Evolutionary conservation across 2,888 invertebrate genomes (phyloP).

Genomic region (Oligia strigilis): DNA sequence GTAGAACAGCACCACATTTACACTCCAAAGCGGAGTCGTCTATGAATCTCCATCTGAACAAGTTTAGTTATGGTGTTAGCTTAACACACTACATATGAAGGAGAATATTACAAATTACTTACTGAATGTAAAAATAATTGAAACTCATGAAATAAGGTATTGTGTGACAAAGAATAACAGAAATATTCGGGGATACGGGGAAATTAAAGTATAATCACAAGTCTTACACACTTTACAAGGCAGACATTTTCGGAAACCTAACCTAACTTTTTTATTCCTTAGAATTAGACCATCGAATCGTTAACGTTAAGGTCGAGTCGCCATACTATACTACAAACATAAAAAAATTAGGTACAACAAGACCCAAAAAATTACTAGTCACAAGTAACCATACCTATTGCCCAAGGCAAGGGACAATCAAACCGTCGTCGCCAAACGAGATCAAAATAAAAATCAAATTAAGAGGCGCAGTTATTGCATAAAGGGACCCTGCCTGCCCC

Average conservation of each 20-base stretch:
- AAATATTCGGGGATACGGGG: no score
- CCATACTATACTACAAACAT: neutral
- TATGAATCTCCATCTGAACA: neutral
- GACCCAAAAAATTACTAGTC: conserved; percentile 54
- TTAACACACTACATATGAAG: neutral
- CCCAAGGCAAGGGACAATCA: conserved; percentile 77
- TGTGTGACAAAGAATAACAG: no score
- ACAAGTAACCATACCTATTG: conserved; percentile 61
- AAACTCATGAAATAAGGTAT: no score
- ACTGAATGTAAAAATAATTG: neutral
- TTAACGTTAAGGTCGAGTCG: neutral
- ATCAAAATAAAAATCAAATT: conserved; percentile 88
- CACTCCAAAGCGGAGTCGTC: no score
- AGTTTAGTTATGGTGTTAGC: no score
- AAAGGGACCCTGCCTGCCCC: conserved; percentile 70
- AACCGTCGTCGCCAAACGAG: conserved; percentile 77
- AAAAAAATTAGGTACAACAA: conserved; percentile 39
- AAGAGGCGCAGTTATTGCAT: conserved; percentile 76
- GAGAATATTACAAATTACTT: neutral
- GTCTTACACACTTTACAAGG: no score
- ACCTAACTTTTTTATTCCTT: neutral
- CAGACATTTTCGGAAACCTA: neutral
- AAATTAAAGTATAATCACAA: neutral
- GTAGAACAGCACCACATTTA: no score
- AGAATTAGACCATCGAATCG: neutral